Base-by-base conservation (phyloP, 2,113 vertebrate species). In the Syngnathoides biaculeatus region DNA sequence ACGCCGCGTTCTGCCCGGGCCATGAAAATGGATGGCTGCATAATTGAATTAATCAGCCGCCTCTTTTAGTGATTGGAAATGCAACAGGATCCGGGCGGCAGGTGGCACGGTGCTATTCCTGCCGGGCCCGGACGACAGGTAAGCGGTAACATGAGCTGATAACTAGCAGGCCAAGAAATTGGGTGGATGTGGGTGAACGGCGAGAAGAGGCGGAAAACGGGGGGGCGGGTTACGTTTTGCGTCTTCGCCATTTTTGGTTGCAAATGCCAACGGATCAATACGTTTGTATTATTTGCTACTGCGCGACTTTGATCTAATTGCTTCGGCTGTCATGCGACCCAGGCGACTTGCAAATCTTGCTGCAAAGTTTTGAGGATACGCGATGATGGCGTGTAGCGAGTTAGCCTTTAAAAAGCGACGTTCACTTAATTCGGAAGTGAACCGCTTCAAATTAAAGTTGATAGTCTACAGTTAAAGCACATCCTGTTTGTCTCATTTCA, bases 31-130 rank as follows among this genome's bases (percentile, higher is more conserved):
- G 73, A 86, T 82, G 80, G 73, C 74, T 89, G 89, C 91, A 93
- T 91, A 89, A 92, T 90, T 90, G 79, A 91, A 88, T 88, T 87
- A 89, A 91, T 87, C 86, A 74, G 77, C 65, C 73, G 79, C 79
- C 88, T 89, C 87, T 87, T 88, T 89, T 90, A 90, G 89, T 88
- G 87, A 90, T 91, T 91, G 87, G 88, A 90, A 90, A 89, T 79
- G 89, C 82, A 92, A 93, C 86, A 82, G 82, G 90, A 92, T 89
- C 90, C 79, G 65, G 84, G 82, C 83, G 80, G 86, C 91, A 93
- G 91, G 89, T 92, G 91, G 90, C 82, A 73, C 64, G 68, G 81
- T 78, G 80, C 85, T 84, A 84, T 85, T 86, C 89, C 83, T 87
- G 84, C 73, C 64, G 80, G 70, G 71, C 67, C 67, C 66, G 78